Conservation (phyloP, 2,797 vertebrate species). For the Rhincodon typus region DNA sequence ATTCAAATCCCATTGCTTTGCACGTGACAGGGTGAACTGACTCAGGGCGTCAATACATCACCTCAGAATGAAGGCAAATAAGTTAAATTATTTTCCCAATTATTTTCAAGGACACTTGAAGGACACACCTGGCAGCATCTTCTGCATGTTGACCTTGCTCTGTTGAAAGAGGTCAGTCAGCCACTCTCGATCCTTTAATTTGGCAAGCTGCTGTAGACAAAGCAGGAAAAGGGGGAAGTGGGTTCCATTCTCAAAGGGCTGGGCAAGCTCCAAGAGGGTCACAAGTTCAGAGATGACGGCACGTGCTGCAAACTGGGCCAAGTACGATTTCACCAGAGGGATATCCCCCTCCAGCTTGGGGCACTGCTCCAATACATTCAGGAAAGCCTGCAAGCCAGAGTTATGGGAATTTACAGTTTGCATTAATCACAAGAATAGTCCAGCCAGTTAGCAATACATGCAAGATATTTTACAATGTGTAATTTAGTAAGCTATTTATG, state of each 20-base stretch:
- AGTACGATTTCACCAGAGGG: slow-evolving; percentile 94
- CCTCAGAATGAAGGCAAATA: neutral
- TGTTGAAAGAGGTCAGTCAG: slow-evolving; percentile 91
- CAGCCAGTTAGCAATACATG: neutral
- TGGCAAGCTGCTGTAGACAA: slow-evolving; percentile 92
- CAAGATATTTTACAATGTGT: neutral
- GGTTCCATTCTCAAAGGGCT: slow-evolving; percentile 92
- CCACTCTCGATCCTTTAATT: slow-evolving; percentile 91
- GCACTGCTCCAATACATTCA: slow-evolving; percentile 90
- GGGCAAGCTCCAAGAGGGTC: slow-evolving; percentile 88
- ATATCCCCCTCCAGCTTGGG: slow-evolving; percentile 90
- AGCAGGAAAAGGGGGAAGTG: slow-evolving; percentile 97
- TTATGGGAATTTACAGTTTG: neutral
- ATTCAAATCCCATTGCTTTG: neutral
- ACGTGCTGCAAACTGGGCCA: slow-evolving; percentile 92
- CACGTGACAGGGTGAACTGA: neutral
- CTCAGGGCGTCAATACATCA: too few species aligned
- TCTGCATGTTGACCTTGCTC: slow-evolving; percentile 98
- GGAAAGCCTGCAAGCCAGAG: slow-evolving; percentile 68
- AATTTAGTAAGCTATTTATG: neutral
- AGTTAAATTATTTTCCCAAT: neutral
- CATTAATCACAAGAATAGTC: neutral
- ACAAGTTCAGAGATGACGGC: slow-evolving; percentile 90
- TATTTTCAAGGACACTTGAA: neutral
- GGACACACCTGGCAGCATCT: slow-evolving; percentile 91